Evolutionary conservation across 2,888 invertebrate species (phyloP), one percentile per base, ranked within the genome.

Genomic region (Pyrgus malvae): DNA sequence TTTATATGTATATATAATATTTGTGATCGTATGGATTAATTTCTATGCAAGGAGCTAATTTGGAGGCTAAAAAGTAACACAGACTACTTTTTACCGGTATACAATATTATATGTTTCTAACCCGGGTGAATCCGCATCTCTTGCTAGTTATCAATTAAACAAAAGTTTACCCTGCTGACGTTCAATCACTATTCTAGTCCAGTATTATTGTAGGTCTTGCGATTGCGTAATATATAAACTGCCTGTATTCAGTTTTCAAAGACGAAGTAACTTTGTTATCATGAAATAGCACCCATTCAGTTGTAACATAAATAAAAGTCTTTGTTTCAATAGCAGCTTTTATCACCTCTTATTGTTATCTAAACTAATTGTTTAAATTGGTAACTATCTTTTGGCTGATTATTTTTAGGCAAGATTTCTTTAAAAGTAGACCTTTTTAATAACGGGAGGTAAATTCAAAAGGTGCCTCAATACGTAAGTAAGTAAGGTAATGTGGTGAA

Each of bases 261-360:
- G 41, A 16, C 44, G 27, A 51, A 21, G 51, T 37, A 50, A 70
- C 61, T 69, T 68, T 59, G 64, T 68, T 74, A 72, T 72, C 74
- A 63, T 62, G 68, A 69, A 70, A 67, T 67, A 70, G 62, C 69
- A 70, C 69, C 67, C 67, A 65, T 66, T 54, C 58, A 59, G 58
- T 69, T 50, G 56, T 55, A 61, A 61, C 56, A 62, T 66, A 68
- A 70, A 69, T 68, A 72, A 70, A 72, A 71, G 63, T 69, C 67
- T 41, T 61, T 58, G 60, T 45, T 42, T 48, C 58, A 62, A 58
- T 58, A 27, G 56, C 53, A 60, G 59, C 60, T 57, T 58, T 51
- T 54, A 57, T 60, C 63, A 62, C 63, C 62, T 69, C 68, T 66
- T 62, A 64, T 67, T 72, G 66, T 66, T 63, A 57, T 59, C 40